A percentile compares a stretch with the other conserved stretches of the same genome.
Conservation (phyloP, 30 jellyfish, hydroid and myxozoan species). For the Phacellophora camtschatica region DNA sequence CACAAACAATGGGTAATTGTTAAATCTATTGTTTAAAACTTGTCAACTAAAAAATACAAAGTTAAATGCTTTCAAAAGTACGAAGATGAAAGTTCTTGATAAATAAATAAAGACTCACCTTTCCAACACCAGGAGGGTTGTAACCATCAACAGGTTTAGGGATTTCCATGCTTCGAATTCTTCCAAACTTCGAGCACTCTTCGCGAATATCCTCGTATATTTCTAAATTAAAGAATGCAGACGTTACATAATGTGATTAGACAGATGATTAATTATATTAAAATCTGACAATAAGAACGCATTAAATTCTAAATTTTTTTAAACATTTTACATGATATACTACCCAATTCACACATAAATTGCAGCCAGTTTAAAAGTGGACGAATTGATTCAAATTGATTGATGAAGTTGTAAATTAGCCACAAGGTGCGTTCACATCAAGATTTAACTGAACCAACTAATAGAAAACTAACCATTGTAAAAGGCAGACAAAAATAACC, state of each 20-base stretch:
- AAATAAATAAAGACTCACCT: slow-evolving; percentile 48
- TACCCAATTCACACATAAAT: too few relatives aligned
- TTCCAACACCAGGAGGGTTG: slow-evolving; percentile 85
- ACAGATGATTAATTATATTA: too few relatives aligned
- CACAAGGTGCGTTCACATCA: too few relatives aligned
- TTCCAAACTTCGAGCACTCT: slow-evolving; percentile 96
- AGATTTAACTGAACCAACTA: not conserved
- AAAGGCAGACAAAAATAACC: not conserved
- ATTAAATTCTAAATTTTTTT: too few relatives aligned
- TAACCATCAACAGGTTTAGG: slow-evolving; percentile 88
- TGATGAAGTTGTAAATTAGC: too few relatives aligned
- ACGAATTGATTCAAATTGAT: too few relatives aligned
- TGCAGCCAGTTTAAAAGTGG: too few relatives aligned
- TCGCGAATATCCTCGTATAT: slow-evolving; percentile 94
- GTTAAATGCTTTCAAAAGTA: not conserved
- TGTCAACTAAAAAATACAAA: not conserved
- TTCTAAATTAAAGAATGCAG: too few relatives aligned
- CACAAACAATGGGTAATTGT: too few relatives aligned
- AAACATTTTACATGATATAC: too few relatives aligned
- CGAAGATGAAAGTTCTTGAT: not conserved
- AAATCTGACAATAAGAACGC: too few relatives aligned
- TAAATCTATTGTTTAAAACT: not conserved
- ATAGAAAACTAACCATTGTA: not conserved
- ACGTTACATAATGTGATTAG: too few relatives aligned
- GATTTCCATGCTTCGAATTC: slow-evolving; percentile 88